phyloP scores from a whole-genome alignment of 2,888 invertebrate genomes.

The Spisula solida region DNA sequence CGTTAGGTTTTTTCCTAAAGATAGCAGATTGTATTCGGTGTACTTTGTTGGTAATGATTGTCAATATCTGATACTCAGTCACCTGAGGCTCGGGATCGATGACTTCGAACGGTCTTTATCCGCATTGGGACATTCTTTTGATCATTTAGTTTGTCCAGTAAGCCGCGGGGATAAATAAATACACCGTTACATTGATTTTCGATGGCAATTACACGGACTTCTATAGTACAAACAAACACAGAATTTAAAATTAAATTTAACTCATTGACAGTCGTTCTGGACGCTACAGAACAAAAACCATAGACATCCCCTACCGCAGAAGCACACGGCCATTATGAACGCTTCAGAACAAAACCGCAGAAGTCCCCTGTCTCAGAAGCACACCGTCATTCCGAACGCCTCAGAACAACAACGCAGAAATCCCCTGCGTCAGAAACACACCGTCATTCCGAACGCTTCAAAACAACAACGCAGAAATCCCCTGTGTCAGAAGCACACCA shows the following conservation, averaged over 20 bases:
- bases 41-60: neutral
- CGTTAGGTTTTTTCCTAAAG: neutral
- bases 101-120: slow-evolving; percentile 3
- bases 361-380: neutral
- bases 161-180: neutral
- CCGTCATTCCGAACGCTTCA: too few species aligned
- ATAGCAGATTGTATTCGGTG: neutral
- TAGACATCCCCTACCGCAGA: neutral
- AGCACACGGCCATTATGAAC: neutral
- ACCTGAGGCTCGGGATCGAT: neutral
- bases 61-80: neutral
- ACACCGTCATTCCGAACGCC: too few species aligned
- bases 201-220: slow-evolving; percentile 29
- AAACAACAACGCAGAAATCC: too few species aligned
- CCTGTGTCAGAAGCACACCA: neutral
- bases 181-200: slow-evolving; percentile 41
- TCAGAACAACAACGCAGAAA: too few species aligned
- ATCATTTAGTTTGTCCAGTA: slow-evolving; percentile 31
- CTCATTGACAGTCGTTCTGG: neutral
- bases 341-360: neutral
- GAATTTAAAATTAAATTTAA: slow-evolving; percentile 37
- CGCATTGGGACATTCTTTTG: slow-evolving; percentile 43
- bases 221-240: slow-evolving; percentile 27
- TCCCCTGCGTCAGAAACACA: neutral
- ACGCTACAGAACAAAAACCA: neutral